These are phyloP conservation scores for Synanthedon formicaeformis DNA, from an alignment of 2,888 invertebrate species.

Conservation along the genomic window DNA sequence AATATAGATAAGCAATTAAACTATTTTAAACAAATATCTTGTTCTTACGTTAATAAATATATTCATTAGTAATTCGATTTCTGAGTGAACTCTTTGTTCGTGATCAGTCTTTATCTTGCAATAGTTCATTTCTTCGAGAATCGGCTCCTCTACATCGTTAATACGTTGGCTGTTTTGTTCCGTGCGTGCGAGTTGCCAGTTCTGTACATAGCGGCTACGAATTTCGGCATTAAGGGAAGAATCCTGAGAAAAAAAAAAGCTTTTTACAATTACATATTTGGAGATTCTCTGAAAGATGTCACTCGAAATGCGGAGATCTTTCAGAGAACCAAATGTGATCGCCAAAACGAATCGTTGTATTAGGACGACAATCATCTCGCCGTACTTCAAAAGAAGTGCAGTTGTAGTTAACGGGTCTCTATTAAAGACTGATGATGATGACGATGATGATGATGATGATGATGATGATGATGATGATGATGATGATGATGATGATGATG, in stretches of 20 bases:
- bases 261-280: neutral
- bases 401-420: too few species aligned
- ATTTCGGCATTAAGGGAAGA: constrained; percentile 24
- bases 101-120: constrained; percentile 33
- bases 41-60: constrained; percentile 36
- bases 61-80: constrained; percentile 37
- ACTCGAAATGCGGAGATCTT: too few species aligned
- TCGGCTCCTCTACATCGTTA: constrained; percentile 18
- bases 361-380: too few species aligned
- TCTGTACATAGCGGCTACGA: constrained; percentile 31
- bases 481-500: too few species aligned
- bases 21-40: constrained; percentile 1
- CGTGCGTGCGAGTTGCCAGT: constrained; percentile 44
- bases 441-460: too few species aligned
- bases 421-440: too few species aligned
- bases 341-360: too few species aligned
- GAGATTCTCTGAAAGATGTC: too few species aligned
- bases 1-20: too few species aligned
- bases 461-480: too few species aligned
- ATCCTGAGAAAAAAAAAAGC: constrained; percentile 20
- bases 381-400: too few species aligned
- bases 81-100: constrained; percentile 44
- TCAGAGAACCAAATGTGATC: too few species aligned
- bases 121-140: constrained; percentile 21
- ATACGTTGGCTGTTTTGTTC: constrained; percentile 37